Base-by-base conservation (phyloP, 2,797 vertebrate species). In the Apogon talboti region DNA sequence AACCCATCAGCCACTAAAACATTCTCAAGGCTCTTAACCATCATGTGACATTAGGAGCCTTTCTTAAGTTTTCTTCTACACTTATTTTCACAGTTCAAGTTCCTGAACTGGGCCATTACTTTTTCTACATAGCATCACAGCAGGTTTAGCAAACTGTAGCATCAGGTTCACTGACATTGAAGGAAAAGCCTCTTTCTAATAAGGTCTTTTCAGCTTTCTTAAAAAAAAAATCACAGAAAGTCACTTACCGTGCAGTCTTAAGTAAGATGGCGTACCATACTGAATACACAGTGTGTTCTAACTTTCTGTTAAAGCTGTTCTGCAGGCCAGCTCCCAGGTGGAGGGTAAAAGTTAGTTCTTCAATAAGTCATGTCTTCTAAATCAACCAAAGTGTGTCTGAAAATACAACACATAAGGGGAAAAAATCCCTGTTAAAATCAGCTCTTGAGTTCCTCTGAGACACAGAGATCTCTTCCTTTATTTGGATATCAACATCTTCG, bases 361-460 rank as follows among this genome's bases (percentile, higher is more conserved):
- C 16, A 75, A 13, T 57, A 64, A 13, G 49, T 66, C 43, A 69
- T n/a, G 3, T 47, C 58, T 66, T 21, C 52, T 76, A 56, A 81
- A 86, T 88, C 82, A 86, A 74, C 30, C 52, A 52, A 68, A 79
- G 76, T 84, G 30, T 62, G 52, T 30, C 64, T 35, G 40, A 57
- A 79, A 82, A 55, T 51, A 35, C 33, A 35, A 45, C 24, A 33
- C 52, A 68, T 60, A 68, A n/a, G n/a, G n/a, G n/a, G 6, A 50
- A 62, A 50, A 35, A 50, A 40, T 40, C 7, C 50, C 13, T 0
- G 19, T 58, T 18, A 44, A 82, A 70, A 69, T 57, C 16, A 63
- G 54, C 52, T 69, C 33, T 3, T 14, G 19, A 41, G 48, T 61
- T 76, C 51, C 45, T 71, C 48, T 76, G 66, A 58, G 62, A 63